phyloP scores from a whole-genome alignment of 2,888 invertebrate species.

The Sericinus montela region DNA sequence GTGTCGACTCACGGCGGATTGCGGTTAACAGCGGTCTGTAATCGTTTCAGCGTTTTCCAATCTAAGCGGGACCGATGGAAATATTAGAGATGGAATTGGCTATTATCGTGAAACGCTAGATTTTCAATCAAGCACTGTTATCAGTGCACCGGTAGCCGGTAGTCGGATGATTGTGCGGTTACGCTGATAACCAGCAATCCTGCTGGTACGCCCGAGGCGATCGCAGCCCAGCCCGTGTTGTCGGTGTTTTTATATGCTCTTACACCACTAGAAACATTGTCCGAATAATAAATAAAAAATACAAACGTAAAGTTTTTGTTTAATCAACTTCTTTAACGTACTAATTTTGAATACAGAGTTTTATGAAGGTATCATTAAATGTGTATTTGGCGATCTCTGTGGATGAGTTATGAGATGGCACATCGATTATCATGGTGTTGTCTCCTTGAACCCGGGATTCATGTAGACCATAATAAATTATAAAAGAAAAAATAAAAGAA shows the following conservation, averaged over 20 bases:
- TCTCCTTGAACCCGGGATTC: too few species aligned
- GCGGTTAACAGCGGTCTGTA: not conserved
- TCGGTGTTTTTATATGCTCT: not conserved
- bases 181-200: slow-evolving; percentile 37
- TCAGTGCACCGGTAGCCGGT: slow-evolving; percentile 26
- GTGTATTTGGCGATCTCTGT: too few species aligned
- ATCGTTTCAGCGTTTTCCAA: slow-evolving; percentile 8
- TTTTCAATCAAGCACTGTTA: slow-evolving; percentile 42
- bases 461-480: too few species aligned
- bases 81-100: not conserved
- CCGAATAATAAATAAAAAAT: too few species aligned
- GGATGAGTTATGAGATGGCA: too few species aligned
- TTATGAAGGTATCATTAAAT: too few species aligned
- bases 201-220: slow-evolving; percentile 26
- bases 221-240: slow-evolving; percentile 5
- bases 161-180: slow-evolving; percentile 27
- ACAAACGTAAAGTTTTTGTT: too few species aligned
- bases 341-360: too few species aligned
- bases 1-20: not conserved
- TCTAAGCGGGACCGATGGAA: not conserved
- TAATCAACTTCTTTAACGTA: too few species aligned
- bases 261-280: too few species aligned
- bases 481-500: too few species aligned
- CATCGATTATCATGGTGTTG: too few species aligned
- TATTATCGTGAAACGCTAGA: slow-evolving; percentile 21